Conservation (phyloP, 2,888 invertebrate species). For the Euclidia mi region DNA sequence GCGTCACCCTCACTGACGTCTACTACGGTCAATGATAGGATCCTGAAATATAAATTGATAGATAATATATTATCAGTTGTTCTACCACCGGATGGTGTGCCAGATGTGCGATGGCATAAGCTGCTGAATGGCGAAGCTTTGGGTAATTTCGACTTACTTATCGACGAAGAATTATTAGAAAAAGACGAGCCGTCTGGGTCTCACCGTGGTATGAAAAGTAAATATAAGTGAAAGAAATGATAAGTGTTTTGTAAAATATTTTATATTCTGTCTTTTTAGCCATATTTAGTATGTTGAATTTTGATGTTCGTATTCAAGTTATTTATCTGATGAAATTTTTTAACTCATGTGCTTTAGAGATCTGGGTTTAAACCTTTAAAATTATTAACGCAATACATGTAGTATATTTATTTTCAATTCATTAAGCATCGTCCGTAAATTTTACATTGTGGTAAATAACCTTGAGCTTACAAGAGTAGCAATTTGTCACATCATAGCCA, state of each 20-base stretch:
- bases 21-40: constrained; percentile 97
- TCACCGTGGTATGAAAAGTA: constrained; percentile 13
- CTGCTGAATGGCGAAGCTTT: constrained; percentile 92
- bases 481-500: too few species aligned
- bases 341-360: too few species aligned
- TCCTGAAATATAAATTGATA: constrained; percentile 97
- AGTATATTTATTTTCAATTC: too few species aligned
- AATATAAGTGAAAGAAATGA: constrained; percentile 10
- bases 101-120: constrained; percentile 96
- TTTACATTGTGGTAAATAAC: too few species aligned
- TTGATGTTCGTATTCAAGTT: too few species aligned
- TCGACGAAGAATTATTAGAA: constrained; percentile 94
- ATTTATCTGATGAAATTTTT: too few species aligned
- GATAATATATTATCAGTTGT: constrained; percentile 97
- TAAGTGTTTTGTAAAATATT: not conserved
- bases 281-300: too few species aligned
- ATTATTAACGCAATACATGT: too few species aligned
- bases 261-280: not conserved
- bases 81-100: constrained; percentile 95
- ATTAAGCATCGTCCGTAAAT: too few species aligned
- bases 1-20: constrained; percentile 98
- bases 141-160: constrained; percentile 93
- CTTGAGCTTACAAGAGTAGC: too few species aligned
- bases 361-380: too few species aligned
- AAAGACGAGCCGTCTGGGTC: constrained; percentile 81